phyloP scores from a whole-genome alignment of 2,113 vertebrate genomes.

The Vulpes vulpes region DNA sequence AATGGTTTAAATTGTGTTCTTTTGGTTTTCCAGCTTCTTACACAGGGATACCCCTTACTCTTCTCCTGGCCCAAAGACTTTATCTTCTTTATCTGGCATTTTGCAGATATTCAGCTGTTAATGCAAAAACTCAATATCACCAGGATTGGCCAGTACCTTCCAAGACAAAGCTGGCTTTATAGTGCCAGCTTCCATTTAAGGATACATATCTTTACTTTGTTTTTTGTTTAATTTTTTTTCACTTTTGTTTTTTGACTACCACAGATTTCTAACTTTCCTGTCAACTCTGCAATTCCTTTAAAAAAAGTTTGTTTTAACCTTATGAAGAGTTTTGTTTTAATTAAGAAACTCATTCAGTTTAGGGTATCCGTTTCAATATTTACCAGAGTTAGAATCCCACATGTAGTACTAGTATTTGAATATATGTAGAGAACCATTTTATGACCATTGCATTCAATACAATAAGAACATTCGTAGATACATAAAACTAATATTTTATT shows the following conservation, averaged over 20 bases:
- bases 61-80: neutral
- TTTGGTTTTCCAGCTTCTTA: neutral
- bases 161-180: neutral
- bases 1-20: neutral
- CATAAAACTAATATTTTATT: neutral
- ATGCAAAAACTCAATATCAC: neutral
- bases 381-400: neutral
- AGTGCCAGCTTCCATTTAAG: neutral
- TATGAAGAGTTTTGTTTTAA: constrained; percentile 18
- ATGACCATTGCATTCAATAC: neutral
- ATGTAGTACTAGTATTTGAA: neutral
- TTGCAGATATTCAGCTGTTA: neutral
- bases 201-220: neutral
- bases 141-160: neutral
- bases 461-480: neutral
- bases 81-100: neutral
- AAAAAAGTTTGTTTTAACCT: constrained; percentile 12
- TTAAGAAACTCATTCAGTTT: neutral
- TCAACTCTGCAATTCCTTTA: neutral
- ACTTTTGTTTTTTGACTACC: neutral
- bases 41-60: neutral
- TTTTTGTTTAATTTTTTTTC: neutral
- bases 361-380: neutral
- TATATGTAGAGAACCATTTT: neutral
- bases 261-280: neutral